These are phyloP conservation scores for Teleiodes luculella DNA, from an alignment of 2,888 invertebrate genomes.

Conservation along the genomic window DNA sequence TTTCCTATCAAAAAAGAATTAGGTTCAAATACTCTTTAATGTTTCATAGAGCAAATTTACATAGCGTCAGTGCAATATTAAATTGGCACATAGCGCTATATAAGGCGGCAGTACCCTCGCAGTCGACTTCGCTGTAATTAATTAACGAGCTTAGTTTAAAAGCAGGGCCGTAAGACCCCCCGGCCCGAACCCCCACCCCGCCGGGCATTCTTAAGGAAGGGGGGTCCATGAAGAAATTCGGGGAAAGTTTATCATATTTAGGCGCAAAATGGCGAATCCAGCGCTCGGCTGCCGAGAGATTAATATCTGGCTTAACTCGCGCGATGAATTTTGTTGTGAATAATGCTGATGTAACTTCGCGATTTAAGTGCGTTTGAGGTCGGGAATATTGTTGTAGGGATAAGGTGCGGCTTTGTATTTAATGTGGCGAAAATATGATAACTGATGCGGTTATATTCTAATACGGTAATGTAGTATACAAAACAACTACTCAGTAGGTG, in stretches of 20 bases:
- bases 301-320: conserved; percentile 76
- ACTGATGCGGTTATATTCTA: too few species aligned
- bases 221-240: conserved; percentile 71
- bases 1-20: too few species aligned
- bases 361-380: conserved; percentile 13
- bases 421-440: background rate
- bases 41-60: conserved; percentile 7
- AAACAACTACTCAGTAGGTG: too few species aligned
- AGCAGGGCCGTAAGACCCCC: conserved; percentile 77
- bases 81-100: conserved; percentile 72
- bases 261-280: conserved; percentile 79
- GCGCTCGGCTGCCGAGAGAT: conserved; percentile 71
- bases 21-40: too few species aligned
- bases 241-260: conserved; percentile 79
- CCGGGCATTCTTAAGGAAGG: conserved; percentile 55
- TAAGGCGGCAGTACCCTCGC: conserved; percentile 65
- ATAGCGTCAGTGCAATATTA: conserved; percentile 57
- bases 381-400: background rate
- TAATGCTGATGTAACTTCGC: conserved; percentile 48
- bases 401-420: background rate
- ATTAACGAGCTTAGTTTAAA: conserved; percentile 80
- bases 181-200: conserved; percentile 47
- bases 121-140: conserved; percentile 78
- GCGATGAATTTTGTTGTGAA: conserved; percentile 72
- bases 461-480: too few species aligned